A percentile compares a stretch with the other conserved stretches of the same genome.
Evolutionary conservation across 2,888 invertebrate genomes (phyloP).

Genomic region (Erpobdella octoculata): DNA sequence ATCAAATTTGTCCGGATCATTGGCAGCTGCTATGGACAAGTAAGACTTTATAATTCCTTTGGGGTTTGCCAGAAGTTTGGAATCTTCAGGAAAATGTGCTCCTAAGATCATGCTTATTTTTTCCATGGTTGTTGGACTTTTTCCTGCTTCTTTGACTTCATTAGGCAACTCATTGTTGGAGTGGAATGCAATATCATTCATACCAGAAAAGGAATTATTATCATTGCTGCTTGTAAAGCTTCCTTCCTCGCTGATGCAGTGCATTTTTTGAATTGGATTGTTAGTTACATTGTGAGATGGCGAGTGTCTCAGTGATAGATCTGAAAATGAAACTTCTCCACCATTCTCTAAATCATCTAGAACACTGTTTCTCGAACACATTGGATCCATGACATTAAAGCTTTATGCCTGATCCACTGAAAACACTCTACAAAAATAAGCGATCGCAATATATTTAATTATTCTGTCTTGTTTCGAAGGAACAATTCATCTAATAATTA

Average conservation of each 20-base stretch:
- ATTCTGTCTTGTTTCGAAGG: too few species aligned
- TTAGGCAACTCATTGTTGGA: neutral
- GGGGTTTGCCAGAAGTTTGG: conserved; percentile 30
- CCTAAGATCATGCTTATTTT: conserved; percentile 17
- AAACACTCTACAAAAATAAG: too few species aligned
- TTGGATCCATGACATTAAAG: neutral
- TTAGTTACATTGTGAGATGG: neutral
- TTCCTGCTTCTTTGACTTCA: neutral
- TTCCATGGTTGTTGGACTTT: neutral
- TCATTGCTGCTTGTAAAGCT: neutral
- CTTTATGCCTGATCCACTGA: too few species aligned
- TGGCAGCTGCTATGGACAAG: conserved; percentile 27
- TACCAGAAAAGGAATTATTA: neutral
- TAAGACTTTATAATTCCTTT: conserved; percentile 32
- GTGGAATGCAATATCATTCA: neutral
- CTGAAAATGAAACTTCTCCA: neutral
- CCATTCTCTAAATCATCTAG: neutral
- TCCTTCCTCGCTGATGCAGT: neutral
- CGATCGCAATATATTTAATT: too few species aligned
- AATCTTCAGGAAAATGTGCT: conserved; percentile 28
- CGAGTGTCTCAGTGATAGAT: too few species aligned
- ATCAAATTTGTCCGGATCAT: conserved; percentile 32
- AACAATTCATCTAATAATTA: too few species aligned
- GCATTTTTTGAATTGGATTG: neutral
- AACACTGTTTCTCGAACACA: neutral